Evolutionary conservation across 2,113 vertebrate genomes (phyloP).

Genomic region (Tangachromis dhanisi): DNA sequence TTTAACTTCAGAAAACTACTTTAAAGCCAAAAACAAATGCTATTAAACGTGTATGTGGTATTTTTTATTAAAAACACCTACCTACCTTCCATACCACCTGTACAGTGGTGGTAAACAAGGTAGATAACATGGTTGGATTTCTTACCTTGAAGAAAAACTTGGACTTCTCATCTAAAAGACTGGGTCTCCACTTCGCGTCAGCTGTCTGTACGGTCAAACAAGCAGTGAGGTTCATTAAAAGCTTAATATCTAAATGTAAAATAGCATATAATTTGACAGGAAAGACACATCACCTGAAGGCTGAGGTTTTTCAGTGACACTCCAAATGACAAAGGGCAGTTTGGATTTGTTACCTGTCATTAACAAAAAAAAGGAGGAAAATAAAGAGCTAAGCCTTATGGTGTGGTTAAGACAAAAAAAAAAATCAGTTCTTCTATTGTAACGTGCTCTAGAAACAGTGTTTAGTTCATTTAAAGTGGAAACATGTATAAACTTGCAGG

Average conservation of each 20-base stretch:
- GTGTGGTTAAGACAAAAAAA: not conserved
- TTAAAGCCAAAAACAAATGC: not conserved
- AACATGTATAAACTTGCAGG: not conserved
- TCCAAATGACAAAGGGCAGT: slow-evolving; percentile 87
- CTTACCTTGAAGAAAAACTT: slow-evolving; percentile 93
- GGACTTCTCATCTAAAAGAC: slow-evolving; percentile 86
- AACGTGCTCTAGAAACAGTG: not conserved
- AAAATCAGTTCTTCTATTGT: not conserved
- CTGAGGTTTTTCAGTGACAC: slow-evolving; percentile 95
- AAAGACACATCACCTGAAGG: slow-evolving; percentile 80
- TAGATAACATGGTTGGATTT: not conserved
- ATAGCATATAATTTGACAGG: not conserved
- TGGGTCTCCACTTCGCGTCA: slow-evolving; percentile 89
- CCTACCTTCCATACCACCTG: not conserved
- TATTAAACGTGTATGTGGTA: not conserved
- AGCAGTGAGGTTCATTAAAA: not conserved
- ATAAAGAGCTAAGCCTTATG: not conserved
- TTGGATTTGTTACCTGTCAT: slow-evolving; percentile 85
- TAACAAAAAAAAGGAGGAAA: not conserved
- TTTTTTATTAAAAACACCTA: not conserved
- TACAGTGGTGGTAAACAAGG: not conserved
- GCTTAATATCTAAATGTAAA: not conserved
- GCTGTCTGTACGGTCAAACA: slow-evolving; percentile 77
- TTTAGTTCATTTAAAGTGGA: not conserved
- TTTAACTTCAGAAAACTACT: not conserved